These are phyloP conservation scores for Hippocampus zosterae DNA, from an alignment of 2,113 vertebrate genomes.

Conservation along the genomic window DNA sequence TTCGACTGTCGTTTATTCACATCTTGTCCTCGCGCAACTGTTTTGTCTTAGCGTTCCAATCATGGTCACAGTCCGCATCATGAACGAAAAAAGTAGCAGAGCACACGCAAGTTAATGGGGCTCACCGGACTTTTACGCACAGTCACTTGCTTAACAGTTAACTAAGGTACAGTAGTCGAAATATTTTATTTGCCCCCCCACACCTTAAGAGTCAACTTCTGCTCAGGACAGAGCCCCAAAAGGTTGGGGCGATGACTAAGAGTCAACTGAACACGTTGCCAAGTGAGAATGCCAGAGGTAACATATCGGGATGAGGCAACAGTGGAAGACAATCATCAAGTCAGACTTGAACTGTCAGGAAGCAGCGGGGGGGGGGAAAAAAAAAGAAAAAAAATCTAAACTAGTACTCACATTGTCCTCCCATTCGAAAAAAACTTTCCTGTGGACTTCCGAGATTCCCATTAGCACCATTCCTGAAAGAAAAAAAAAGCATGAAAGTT, in stretches of 20 bases:
- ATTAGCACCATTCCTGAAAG: conserved; percentile 82
- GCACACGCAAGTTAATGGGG: background rate
- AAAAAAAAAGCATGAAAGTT: background rate
- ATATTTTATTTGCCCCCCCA: conserved; percentile 30
- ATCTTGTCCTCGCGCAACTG: too few species aligned
- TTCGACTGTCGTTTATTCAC: too few species aligned
- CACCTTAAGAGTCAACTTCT: background rate
- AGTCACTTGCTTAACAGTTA: conserved; percentile 25
- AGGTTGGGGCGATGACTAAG: conserved; percentile 7
- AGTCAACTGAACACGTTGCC: conserved; percentile 12
- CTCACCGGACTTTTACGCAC: conserved; percentile 16
- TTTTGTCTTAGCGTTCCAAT: background rate
- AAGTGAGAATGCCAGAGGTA: conserved; percentile 1
- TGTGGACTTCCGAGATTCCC: conserved; percentile 90
- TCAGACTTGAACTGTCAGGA: background rate
- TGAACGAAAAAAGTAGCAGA: background rate
- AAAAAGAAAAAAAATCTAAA: background rate
- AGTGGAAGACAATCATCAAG: background rate
- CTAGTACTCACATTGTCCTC: conserved; percentile 86
- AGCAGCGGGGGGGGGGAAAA: too few species aligned
- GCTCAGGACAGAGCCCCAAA: background rate
- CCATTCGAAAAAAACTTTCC: conserved; percentile 84
- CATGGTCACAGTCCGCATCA: background rate
- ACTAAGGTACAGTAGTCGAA: conserved; percentile 16
- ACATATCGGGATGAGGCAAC: conserved; percentile 8